A percentile compares a stretch with the other conserved stretches of the same genome.
Conservation (phyloP, 2,113 vertebrate species). For the Epinephelus cyanopodus region DNA sequence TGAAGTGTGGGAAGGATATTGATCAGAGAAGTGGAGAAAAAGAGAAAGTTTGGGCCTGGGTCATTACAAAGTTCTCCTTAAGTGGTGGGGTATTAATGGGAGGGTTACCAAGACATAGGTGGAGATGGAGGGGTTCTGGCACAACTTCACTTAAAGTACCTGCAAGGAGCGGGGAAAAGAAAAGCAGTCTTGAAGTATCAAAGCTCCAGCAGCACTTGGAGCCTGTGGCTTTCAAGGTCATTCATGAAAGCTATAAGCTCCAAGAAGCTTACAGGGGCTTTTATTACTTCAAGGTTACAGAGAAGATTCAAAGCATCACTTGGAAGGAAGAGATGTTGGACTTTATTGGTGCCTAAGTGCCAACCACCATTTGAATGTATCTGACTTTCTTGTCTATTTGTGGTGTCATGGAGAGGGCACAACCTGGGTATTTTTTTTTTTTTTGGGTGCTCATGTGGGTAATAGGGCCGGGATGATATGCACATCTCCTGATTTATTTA, state of each 20-base stretch:
- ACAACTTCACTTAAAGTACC: not conserved
- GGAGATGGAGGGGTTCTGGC: not conserved
- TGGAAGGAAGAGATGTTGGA: not conserved
- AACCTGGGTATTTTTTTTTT: no score
- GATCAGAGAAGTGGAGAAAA: not conserved
- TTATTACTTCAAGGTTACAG: not conserved
- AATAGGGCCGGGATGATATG: not conserved
- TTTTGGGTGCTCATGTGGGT: not conserved
- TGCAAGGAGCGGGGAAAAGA: not conserved
- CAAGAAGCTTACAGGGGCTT: not conserved
- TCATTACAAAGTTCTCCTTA: not conserved
- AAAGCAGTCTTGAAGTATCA: not conserved
- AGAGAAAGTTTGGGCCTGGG: not conserved
- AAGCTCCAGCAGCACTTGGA: not conserved
- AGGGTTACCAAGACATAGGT: not conserved
- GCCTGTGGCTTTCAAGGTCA: slow-evolving; percentile 12
- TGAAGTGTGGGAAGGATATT: not conserved
- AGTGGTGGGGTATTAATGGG: not conserved
- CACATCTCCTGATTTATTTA: no score
- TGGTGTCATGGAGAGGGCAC: not conserved
- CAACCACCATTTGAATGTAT: not conserved
- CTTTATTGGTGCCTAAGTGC: not conserved
- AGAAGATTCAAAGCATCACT: not conserved
- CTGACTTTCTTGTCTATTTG: not conserved
- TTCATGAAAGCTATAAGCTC: not conserved